Conservation (phyloP, 2,797 vertebrate genomes). For the Lithobates sylvaticus region DNA sequence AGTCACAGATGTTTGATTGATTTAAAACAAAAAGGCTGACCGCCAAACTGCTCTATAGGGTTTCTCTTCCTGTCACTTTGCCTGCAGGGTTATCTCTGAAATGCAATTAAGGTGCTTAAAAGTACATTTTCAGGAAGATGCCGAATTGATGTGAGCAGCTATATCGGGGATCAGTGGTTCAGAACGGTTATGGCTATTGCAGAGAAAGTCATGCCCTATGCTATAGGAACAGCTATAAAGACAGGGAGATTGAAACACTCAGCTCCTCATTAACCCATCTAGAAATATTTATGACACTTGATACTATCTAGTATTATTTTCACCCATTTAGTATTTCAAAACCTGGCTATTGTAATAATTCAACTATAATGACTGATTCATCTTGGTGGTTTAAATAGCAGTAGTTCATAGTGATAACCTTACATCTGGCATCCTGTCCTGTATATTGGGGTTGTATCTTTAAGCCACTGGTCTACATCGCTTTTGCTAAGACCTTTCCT, state of each 20-base stretch:
- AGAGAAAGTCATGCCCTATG: constrained; percentile 69
- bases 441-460: not conserved
- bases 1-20: constrained; percentile 95
- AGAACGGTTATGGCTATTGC: constrained; percentile 75
- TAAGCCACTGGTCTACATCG: not conserved
- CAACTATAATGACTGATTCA: constrained; percentile 11
- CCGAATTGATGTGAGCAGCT: constrained; percentile 87
- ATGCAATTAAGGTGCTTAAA: constrained; percentile 98
- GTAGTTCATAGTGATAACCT: not conserved
- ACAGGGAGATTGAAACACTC: constrained; percentile 15
- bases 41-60: constrained; percentile 83
- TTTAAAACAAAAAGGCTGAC: constrained; percentile 91
- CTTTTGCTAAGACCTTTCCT: not conserved
- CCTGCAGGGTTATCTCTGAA: constrained; percentile 95
- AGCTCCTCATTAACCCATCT: constrained; percentile 7
- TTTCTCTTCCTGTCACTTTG: constrained; percentile 93
- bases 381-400: not conserved
- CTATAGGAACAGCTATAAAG: constrained; percentile 39
- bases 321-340: constrained; percentile 16
- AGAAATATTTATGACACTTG: constrained; percentile 26
- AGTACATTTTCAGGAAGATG: constrained; percentile 98
- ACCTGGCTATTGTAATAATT: constrained; percentile 5
- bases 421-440: not conserved
- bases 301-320: constrained; percentile 19
- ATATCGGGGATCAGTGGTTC: constrained; percentile 77